Evolutionary conservation across 2,888 invertebrate species (phyloP), one percentile per base, ranked within the genome.

Genomic region (Polyommatus iphigenia): DNA sequence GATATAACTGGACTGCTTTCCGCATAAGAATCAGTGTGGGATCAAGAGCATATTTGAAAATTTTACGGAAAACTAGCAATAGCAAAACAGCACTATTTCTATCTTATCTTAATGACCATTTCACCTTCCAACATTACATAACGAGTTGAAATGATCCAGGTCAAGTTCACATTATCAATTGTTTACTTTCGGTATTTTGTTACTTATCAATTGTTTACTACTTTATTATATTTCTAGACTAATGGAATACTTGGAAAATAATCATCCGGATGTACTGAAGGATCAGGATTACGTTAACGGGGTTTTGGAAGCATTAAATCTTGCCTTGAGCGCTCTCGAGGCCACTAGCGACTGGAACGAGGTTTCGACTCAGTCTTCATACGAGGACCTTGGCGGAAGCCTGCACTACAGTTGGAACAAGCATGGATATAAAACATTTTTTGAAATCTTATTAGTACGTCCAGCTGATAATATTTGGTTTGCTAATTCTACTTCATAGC

Each of bases 391-490:
- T 13, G 83, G 78, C 0, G 88, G 87, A 0, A 79, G 83, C 24
- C 83, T 84, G 77, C 82, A 83, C 20, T 78, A 82, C 78, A 87
- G 87, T 73, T 88, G 87, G 87, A 85, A 87, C 50, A 78, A 80
- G 24, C 62, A 83, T n/a, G 87, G 88, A 1, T 88, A 86, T 79
- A 85, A 83, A 54, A 87, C 87, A 0, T 84, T 87, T 73, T 86
- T 88, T 73, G 85, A 87, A 18, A 80, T 88, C 5, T 71, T 87
- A 57, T 24, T 86, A 82, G 86, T 86, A 59, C 84, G 85, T 81
- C 1, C 3, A 71, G 77, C 29, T 59, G 36, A 46, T 46, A 46
- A 46, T 46, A 46, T 46, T 46, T 46, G 0, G 46, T 13, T 46
- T 46, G 46, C 46, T 46, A 10, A 46, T 46, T 46, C 46, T 46